These are phyloP conservation scores for Biston stratarius DNA, from an alignment of 2,888 invertebrate species.

Conservation along the genomic window DNA sequence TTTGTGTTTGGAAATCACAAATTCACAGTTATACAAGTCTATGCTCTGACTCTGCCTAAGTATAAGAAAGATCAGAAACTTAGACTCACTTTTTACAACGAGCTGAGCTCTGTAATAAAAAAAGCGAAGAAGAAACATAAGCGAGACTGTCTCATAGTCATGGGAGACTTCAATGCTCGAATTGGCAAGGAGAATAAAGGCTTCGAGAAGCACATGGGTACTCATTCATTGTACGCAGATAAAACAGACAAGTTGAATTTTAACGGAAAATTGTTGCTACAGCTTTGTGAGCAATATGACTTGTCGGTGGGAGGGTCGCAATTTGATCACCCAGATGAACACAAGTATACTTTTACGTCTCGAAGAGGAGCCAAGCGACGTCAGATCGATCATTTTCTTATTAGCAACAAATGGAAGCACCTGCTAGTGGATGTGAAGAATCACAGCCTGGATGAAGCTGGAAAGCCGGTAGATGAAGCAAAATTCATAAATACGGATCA, in stretches of 20 bases:
- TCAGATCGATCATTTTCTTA: not conserved
- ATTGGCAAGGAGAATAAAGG: not conserved
- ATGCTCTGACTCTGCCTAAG: not conserved
- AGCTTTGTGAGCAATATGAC: not conserved
- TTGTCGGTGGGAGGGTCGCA: not conserved
- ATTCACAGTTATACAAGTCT: not conserved
- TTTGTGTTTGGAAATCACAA: not conserved
- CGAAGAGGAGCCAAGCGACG: not conserved
- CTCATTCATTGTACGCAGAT: not conserved
- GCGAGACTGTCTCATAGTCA: not conserved
- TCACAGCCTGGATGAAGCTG: not conserved
- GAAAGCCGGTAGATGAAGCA: not conserved
- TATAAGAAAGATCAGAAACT: too few relatives aligned
- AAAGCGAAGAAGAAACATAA: too few relatives aligned
- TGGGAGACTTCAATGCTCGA: slow-evolving; percentile 10
- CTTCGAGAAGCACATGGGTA: not conserved
- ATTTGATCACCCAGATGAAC: not conserved
- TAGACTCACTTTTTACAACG: not conserved
- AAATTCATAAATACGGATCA: not conserved
- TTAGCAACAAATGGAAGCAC: not conserved
- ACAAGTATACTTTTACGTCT: not conserved
- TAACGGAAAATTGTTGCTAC: not conserved
- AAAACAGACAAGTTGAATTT: not conserved
- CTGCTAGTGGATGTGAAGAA: not conserved
- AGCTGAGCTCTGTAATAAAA: not conserved